These are phyloP conservation scores for Stichopus chloronotus DNA, from an alignment of 35 echinoderm and acorn worm species.

Conservation along the genomic window DNA sequence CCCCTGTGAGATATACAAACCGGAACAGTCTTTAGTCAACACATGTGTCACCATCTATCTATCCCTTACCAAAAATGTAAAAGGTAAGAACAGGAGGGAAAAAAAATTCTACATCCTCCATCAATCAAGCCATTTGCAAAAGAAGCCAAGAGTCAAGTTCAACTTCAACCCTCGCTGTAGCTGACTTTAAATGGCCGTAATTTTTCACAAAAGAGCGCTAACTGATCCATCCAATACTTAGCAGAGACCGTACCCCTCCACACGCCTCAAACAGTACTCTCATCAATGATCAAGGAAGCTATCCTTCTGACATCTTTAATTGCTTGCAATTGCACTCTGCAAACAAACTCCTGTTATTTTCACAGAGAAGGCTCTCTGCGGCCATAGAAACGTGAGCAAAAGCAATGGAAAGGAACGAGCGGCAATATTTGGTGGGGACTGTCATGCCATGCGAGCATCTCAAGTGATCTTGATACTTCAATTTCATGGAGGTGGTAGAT, in stretches of 20 bases:
- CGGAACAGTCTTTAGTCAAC: neutral
- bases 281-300: neutral
- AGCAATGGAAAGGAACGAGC: neutral
- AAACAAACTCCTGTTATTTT: constrained; percentile 17
- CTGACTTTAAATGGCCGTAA: neutral
- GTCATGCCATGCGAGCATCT: constrained; percentile 13
- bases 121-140: neutral
- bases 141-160: neutral
- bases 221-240: constrained; percentile 1
- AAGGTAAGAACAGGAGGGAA: neutral
- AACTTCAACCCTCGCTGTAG: neutral
- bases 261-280: constrained; percentile 8
- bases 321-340: constrained; percentile 8
- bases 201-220: neutral
- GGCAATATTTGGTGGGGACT: constrained; percentile 8
- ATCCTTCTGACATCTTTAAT: constrained; percentile 25
- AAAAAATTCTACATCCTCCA: neutral
- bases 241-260: neutral
- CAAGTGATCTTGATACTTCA: constrained; percentile 25
- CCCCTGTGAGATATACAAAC: neutral
- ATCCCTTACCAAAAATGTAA: neutral
- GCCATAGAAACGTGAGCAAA: neutral
- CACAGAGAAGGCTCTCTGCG: neutral
- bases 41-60: neutral
- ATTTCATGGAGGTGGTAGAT: neutral